These are phyloP conservation scores for Lutjanus argentimaculatus DNA, from an alignment of 2,797 vertebrate species.

Conservation along the genomic window DNA sequence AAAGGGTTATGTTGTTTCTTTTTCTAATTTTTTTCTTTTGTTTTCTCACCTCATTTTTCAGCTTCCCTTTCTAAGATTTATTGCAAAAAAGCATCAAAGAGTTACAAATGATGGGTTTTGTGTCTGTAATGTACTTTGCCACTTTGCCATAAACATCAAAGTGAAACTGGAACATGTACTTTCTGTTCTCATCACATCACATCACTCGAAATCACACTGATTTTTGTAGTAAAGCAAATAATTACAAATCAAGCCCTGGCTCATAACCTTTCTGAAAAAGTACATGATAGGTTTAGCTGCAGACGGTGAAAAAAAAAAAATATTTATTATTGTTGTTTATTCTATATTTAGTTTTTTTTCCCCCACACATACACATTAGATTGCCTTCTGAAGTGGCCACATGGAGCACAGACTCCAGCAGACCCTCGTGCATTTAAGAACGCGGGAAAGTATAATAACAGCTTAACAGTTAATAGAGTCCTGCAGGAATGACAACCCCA, in stretches of 20 bases:
- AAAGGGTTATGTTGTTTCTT: background rate
- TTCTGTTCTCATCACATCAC: background rate
- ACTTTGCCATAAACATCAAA: background rate
- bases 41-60: background rate
- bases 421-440: too few relatives aligned
- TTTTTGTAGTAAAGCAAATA: background rate
- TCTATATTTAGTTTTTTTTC: too few relatives aligned
- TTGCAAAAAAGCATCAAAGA: background rate
- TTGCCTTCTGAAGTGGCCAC: too few relatives aligned
- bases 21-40: background rate
- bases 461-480: too few relatives aligned
- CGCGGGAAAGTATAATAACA: too few relatives aligned
- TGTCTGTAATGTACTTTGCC: background rate
- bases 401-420: too few relatives aligned
- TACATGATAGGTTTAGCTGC: background rate
- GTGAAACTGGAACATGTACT: background rate
- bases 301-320: too few relatives aligned
- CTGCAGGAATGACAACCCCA: too few relatives aligned
- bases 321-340: too few relatives aligned
- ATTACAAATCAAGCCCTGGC: background rate
- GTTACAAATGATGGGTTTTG: background rate
- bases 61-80: background rate
- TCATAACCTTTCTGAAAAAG: background rate
- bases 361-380: too few relatives aligned
- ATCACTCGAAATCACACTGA: background rate